Base-by-base conservation (phyloP, 1,140 invertebrate species). In the Paraescarpia echinospica region DNA sequence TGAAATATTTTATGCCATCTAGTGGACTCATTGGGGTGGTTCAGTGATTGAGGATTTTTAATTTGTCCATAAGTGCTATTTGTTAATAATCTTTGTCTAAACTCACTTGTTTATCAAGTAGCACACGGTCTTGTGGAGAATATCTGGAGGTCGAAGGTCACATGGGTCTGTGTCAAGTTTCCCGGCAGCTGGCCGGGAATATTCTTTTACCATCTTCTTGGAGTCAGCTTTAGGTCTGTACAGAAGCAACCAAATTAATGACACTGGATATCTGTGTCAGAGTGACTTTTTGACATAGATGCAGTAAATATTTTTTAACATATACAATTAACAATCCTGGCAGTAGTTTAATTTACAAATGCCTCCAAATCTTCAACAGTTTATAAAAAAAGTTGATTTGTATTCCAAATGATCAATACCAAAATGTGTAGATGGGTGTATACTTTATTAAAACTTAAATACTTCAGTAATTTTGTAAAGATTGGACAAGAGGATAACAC, bases 41-140 rank as follows among this genome's bases (percentile, higher is more conserved):
- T n/a, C n/a, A n/a, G n/a, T n/a, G n/a, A n/a, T n/a, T n/a, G n/a
- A n/a, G n/a, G n/a, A n/a, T n/a, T n/a, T n/a, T n/a, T n/a, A n/a
- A n/a, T n/a, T n/a, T n/a, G n/a, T n/a, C n/a, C n/a, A n/a, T n/a
- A n/a, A n/a, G n/a, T n/a, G n/a, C n/a, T n/a, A n/a, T n/a, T n/a
- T n/a, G n/a, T n/a, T n/a, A n/a, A n/a, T n/a, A n/a, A n/a, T n/a
- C n/a, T n/a, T n/a, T n/a, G n/a, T n/a, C n/a, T n/a, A n/a, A n/a
- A 89, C 41, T 91, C 34, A 91, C 91, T 91, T 59, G 33, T 91
- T 59, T 48, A 91, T 91, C 18, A 91, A 48, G n/a, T 91, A 51
- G n/a, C 48, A 35, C 4, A 51, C 41, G 22, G 35, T 91, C 35
- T 31, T 91, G 34, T 35, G 34, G 33, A 91, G 91, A 35, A 91